A percentile compares a stretch with the other conserved stretches of the same genome.
phyloP scores from a whole-genome alignment of 2,888 invertebrate genomes.

The Phytoseiulus persimilis region DNA sequence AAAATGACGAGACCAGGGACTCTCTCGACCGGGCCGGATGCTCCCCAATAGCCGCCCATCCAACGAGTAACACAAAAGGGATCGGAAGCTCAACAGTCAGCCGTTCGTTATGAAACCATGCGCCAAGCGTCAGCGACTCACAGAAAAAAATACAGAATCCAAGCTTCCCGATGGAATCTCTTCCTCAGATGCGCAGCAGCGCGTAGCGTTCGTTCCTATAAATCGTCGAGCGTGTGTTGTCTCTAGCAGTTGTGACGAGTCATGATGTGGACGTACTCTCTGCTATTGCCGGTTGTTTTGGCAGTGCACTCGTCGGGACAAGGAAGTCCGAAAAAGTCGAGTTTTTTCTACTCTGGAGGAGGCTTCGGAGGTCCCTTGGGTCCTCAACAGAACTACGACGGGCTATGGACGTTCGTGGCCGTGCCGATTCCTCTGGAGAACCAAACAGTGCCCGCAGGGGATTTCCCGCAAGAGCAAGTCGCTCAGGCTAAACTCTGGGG shows the following conservation, averaged over 20 bases:
- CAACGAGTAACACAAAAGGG: neutral
- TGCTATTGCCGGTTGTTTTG: neutral
- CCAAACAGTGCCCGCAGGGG: slow-evolving; percentile 8
- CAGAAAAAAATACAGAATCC: neutral
- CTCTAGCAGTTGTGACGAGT: neutral
- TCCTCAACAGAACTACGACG: slow-evolving; percentile 15
- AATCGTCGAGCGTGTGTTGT: neutral
- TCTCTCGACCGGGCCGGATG: too few species aligned
- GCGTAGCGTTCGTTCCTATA: neutral
- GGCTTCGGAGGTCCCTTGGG: neutral
- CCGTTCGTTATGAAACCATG: neutral
- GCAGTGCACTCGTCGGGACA: neutral
- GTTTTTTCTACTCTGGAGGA: slow-evolving; percentile 9
- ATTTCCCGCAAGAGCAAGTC: slow-evolving; percentile 16
- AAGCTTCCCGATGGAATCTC: neutral
- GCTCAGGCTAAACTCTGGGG: slow-evolving; percentile 33
- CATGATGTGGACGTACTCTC: neutral
- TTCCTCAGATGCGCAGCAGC: neutral
- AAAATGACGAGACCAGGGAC: too few species aligned
- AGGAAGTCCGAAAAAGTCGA: slow-evolving; percentile 27
- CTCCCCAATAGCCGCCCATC: neutral
- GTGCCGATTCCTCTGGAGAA: slow-evolving; percentile 31
- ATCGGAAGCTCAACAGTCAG: neutral
- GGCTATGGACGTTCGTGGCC: slow-evolving; percentile 17
- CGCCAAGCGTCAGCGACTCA: neutral